Conservation (phyloP, 2,888 invertebrate species). For the Habroteleia sp. region DNA sequence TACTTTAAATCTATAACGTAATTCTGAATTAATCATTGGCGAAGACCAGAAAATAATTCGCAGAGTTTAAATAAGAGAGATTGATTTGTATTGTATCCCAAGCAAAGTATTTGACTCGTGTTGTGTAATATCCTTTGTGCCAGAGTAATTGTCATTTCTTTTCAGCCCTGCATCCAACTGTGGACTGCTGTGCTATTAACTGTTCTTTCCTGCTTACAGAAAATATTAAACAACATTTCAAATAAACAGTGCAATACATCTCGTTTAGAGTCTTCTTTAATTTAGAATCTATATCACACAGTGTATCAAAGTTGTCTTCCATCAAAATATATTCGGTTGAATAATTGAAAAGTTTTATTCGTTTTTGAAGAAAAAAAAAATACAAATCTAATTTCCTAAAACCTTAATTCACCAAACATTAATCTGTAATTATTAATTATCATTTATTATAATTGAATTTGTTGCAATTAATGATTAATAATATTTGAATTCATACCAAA, state of each 20-base stretch:
- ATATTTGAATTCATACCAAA: too few relatives aligned
- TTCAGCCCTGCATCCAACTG: constrained; percentile 57
- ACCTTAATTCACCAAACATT: too few relatives aligned
- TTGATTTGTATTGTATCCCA: constrained; percentile 5
- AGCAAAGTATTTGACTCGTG: background rate
- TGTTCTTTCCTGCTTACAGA: constrained; percentile 57
- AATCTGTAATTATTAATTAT: too few relatives aligned
- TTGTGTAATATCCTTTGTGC: constrained; percentile 22
- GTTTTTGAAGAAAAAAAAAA: too few relatives aligned
- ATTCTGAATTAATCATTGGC: too few relatives aligned
- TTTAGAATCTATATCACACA: constrained; percentile 42
- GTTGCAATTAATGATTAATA: too few relatives aligned
- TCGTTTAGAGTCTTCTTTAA: constrained; percentile 48
- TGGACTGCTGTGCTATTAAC: constrained; percentile 49
- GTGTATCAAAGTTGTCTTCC: constrained; percentile 20
- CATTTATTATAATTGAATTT: too few relatives aligned
- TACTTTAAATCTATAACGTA: too few relatives aligned
- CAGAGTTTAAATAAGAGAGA: constrained; percentile 8
- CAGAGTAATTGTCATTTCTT: constrained; percentile 51
- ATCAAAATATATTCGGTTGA: constrained; percentile 30
- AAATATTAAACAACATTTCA: constrained; percentile 39
- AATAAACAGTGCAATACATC: constrained; percentile 26
- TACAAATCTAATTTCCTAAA: too few relatives aligned
- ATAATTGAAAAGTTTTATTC: background rate
- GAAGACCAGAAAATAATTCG: too few relatives aligned